Evolutionary conservation across 1,140 invertebrate genomes (phyloP).

Genomic region (Halesus radiatus): DNA sequence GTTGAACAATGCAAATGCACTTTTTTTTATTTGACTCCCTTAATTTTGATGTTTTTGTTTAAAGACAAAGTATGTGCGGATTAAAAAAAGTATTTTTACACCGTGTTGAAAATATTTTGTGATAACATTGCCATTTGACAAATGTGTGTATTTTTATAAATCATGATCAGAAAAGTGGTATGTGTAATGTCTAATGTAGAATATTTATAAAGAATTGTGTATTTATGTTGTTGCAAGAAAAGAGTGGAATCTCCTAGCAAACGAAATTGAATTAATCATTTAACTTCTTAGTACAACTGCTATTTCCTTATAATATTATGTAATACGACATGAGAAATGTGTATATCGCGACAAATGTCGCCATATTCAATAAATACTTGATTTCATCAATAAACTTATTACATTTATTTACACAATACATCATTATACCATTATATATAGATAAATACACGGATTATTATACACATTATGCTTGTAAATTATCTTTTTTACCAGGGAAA

Average conservation of each 20-base stretch:
- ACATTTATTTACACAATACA: not conserved
- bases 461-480: not conserved
- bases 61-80: not conserved
- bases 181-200: slow-evolving; percentile 20
- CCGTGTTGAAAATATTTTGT: slow-evolving; percentile 39
- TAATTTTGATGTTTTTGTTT: not conserved
- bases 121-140: slow-evolving; percentile 40
- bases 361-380: slow-evolving; percentile 6
- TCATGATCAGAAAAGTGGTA: not conserved
- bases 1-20: slow-evolving; percentile 5
- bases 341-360: not conserved
- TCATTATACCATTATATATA: not conserved
- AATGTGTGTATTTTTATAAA: slow-evolving; percentile 38
- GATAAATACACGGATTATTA: not conserved
- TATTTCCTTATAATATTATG: not conserved
- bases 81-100: slow-evolving; percentile 25
- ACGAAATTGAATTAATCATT: not conserved
- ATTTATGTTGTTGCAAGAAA: slow-evolving; percentile 31
- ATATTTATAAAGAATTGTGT: slow-evolving; percentile 31
- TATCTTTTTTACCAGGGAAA: too few species aligned
- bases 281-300: not conserved
- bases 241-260: slow-evolving; percentile 19
- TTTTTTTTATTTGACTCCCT: slow-evolving; percentile 2
- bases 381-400: not conserved
- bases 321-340: too few species aligned